These are phyloP conservation scores for Cnemophilus loriae DNA, from an alignment of 2,113 vertebrate genomes.

Conservation along the genomic window DNA sequence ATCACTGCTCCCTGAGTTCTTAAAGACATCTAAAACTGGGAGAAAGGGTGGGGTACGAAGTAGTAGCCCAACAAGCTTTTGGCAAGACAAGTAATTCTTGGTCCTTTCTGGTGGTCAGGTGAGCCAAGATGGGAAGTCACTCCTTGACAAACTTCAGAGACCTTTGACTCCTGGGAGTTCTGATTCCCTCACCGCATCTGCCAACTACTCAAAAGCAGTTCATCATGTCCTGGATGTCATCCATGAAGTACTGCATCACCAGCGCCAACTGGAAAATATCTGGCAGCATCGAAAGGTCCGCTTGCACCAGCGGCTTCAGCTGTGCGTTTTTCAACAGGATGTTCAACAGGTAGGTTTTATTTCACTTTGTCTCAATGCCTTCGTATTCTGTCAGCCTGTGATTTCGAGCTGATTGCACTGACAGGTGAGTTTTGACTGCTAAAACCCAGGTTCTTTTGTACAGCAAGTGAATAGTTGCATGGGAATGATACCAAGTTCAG, in stretches of 20 bases:
- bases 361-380: neutral
- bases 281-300: conserved; percentile 99
- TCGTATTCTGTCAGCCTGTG: neutral
- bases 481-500: neutral
- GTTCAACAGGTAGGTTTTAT: conserved; percentile 86
- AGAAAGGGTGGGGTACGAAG: neutral
- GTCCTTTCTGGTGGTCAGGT: conserved; percentile 71
- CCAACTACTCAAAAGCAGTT: conserved; percentile 97
- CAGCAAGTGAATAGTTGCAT: neutral
- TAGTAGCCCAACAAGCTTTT: neutral
- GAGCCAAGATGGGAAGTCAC: conserved; percentile 95
- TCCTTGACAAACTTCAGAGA: conserved; percentile 94
- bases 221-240: conserved; percentile 95
- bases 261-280: conserved; percentile 95
- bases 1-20: neutral
- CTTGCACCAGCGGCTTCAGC: conserved; percentile 92
- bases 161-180: conserved; percentile 93
- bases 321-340: conserved; percentile 97
- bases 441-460: neutral
- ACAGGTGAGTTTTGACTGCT: neutral
- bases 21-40: neutral
- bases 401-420: neutral
- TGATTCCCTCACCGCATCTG: conserved; percentile 90
- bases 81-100: neutral
- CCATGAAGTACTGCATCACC: conserved; percentile 96